Base-by-base conservation (phyloP, 2,888 invertebrate species). In the Drosophila pseudotakahashii region DNA sequence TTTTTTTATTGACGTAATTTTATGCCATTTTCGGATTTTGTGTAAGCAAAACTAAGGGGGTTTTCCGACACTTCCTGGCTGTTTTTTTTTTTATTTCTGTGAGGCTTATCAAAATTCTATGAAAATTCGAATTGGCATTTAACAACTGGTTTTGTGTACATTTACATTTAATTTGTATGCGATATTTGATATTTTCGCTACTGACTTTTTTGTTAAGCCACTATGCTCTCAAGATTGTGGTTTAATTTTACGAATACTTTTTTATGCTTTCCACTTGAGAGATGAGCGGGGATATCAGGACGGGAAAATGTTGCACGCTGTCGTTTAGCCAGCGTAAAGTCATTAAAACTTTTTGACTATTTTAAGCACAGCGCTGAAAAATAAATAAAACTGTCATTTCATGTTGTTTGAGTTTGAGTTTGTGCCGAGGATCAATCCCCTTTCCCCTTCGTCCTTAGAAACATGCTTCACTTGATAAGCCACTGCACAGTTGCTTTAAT, bases 51-150 rank as follows among this genome's bases (percentile, higher is more conserved):
- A 81, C 81, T 86, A 81, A 81, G 67, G 50, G 41, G 39, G n/a
- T 39, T 48, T 44, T 9, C 9, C 50, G 26, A 30, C 48, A 32
- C 51, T 26, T 34, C 34, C 23, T 10, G 34, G 5, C 14, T 6
- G 6, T 11, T 10, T 6, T 7, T 19, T 23, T 0, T n/a, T n/a
- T n/a, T n/a, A n/a, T n/a, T n/a, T n/a, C 9, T 7, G 13, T 10
- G 13, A n/a, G 4, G 32, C 73, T 73, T 72, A 64, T 72, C 71
- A 78, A 78, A 80, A 76, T 88, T 82, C 83, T 79, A 86, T 88
- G 78, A 69, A 88, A 82, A 86, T 86, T 76, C 83, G 83, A 86
- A 88, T 84, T 84, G 83, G 78, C 88, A 88, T 84, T 84, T 88
- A 88, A 84, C 88, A 88, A 86, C 83, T 82, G 73, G 64, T 75